phyloP scores from a whole-genome alignment of 2,113 vertebrate species.

The Chloropsis hardwickii region DNA sequence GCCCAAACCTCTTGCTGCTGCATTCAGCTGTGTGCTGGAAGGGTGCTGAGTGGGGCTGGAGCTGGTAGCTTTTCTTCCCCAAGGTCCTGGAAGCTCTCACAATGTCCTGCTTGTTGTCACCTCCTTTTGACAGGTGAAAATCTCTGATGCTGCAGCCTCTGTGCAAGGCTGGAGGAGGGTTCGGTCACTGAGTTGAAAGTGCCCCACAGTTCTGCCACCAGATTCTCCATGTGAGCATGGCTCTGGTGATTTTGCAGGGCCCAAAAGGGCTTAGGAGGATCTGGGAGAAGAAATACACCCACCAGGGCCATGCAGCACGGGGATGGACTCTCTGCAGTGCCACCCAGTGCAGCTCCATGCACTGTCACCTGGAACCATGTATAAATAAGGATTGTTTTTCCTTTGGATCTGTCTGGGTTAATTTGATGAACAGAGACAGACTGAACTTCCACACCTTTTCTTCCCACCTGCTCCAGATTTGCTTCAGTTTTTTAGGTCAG shows the following conservation, averaged over 20 bases:
- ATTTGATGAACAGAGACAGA: neutral
- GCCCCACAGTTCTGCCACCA: accelerated
- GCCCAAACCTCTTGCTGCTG: neutral
- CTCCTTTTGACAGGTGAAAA: neutral
- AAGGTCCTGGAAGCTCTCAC: neutral
- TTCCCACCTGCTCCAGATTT: neutral
- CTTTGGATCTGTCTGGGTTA: neutral
- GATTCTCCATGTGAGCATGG: accelerated
- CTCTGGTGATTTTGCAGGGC: neutral
- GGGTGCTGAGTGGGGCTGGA: accelerated
- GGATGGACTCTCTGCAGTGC: neutral
- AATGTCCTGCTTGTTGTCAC: neutral
- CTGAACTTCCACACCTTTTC: neutral
- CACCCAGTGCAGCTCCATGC: neutral
- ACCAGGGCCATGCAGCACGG: neutral
- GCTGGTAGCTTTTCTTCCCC: neutral
- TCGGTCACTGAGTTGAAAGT: accelerated
- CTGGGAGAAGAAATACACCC: neutral
- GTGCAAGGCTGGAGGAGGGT: neutral
- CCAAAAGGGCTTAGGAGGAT: neutral
- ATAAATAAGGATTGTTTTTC: neutral
- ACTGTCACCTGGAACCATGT: accelerated
- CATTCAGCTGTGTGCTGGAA: neutral
- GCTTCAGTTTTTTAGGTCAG: neutral
- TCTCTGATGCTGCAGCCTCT: neutral